Conservation (phyloP, 2,888 invertebrate species). For the Nephrotoma appendiculata region DNA sequence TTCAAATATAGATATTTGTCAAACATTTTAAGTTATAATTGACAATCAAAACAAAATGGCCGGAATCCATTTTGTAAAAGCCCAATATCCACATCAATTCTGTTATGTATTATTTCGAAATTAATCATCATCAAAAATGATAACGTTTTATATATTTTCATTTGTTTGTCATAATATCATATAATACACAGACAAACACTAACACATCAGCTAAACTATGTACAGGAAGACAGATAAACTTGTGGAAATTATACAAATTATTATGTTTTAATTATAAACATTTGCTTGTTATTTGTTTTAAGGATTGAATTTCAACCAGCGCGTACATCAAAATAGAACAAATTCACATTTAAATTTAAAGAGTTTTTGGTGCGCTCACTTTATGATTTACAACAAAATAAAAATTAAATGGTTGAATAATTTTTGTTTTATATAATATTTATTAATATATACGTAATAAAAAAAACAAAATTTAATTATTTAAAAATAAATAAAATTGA, state of each 20-base stretch:
- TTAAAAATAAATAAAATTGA: neutral
- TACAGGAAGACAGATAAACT: neutral
- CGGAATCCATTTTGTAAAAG: neutral
- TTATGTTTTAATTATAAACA: neutral
- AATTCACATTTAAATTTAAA: too few species aligned
- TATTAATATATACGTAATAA: neutral
- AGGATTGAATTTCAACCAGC: too few species aligned
- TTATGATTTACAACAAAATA: neutral
- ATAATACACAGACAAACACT: too few species aligned
- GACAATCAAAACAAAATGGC: neutral
- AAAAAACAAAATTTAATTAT: neutral
- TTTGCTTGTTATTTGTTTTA: too few species aligned
- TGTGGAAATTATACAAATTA: neutral
- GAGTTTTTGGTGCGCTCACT: too few species aligned
- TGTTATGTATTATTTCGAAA: neutral
- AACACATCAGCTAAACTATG: too few species aligned
- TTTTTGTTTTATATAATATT: neutral
- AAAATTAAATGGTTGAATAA: neutral
- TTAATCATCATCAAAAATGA: neutral
- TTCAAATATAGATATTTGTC: neutral
- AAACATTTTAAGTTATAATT: neutral
- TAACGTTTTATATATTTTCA: neutral
- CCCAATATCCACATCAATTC: neutral
- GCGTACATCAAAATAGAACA: too few species aligned
- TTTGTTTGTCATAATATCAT: neutral